A percentile compares a stretch with the other conserved stretches of the same genome.
Conservation (phyloP, 2,113 vertebrate species). For the Oncorhynchus keta region DNA sequence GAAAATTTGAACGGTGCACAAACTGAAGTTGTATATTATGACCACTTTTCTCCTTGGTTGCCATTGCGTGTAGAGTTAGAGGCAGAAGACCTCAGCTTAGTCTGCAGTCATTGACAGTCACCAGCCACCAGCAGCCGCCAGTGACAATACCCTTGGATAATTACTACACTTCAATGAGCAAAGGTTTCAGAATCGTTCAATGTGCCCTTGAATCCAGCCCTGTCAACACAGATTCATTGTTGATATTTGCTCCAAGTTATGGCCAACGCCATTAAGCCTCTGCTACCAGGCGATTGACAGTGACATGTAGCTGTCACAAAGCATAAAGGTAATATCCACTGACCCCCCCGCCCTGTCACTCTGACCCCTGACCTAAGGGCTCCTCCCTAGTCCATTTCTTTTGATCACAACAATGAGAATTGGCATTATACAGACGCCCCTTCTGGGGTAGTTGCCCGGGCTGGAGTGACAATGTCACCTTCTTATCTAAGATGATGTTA, state of each 20-base stretch:
- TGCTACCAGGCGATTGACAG: conserved; percentile 75
- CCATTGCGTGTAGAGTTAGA: too few species aligned
- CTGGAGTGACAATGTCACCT: conserved; percentile 68
- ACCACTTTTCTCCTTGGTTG: too few species aligned
- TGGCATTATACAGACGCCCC: conserved; percentile 71
- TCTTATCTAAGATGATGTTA: conserved; percentile 61
- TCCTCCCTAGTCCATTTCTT: conserved; percentile 76
- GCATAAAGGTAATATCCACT: conserved; percentile 75
- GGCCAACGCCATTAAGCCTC: conserved; percentile 68
- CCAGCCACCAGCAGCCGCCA: conserved; percentile 43
- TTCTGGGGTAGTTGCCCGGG: conserved; percentile 54
- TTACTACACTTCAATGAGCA: conserved; percentile 28
- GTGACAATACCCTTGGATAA: conserved; percentile 21
- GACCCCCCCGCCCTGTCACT: conserved; percentile 54
- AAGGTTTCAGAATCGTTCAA: conserved; percentile 67
- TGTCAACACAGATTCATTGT: conserved; percentile 78
- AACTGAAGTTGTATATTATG: too few species aligned
- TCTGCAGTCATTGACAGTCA: conserved; percentile 32
- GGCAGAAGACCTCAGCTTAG: conserved; percentile 12
- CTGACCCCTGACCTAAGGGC: conserved; percentile 63
- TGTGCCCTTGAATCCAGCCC: conserved; percentile 78
- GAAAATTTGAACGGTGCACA: too few species aligned
- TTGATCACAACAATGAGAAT: conserved; percentile 80
- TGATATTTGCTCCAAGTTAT: conserved; percentile 71
- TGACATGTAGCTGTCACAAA: conserved; percentile 76